A percentile compares a stretch with the other conserved stretches of the same genome.
Conservation (phyloP, 1,140 invertebrate genomes). For the Hylaeus volcanicus region DNA sequence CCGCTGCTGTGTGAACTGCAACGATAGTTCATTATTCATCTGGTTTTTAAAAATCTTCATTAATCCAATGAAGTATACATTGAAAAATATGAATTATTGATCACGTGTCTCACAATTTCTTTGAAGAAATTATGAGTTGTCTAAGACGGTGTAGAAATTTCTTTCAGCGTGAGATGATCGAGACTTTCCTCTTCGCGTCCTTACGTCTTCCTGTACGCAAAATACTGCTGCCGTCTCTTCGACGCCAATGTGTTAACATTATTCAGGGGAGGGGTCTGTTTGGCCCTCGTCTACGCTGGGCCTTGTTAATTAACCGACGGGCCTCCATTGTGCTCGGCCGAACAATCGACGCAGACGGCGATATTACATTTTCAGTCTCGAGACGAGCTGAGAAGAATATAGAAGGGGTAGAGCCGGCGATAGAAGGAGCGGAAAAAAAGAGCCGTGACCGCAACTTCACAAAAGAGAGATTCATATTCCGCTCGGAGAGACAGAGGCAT, state of each 20-base stretch:
- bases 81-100: too few species aligned
- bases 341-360: conserved; percentile 32
- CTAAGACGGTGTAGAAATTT: too few species aligned
- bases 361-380: conserved; percentile 46
- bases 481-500: conserved; percentile 34
- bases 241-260: neutral
- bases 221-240: too few species aligned
- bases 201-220: too few species aligned
- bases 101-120: too few species aligned
- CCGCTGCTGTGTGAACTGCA: too few species aligned
- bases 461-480: conserved; percentile 59
- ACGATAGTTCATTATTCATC: too few species aligned
- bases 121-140: too few species aligned
- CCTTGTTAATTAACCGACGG: conserved; percentile 12
- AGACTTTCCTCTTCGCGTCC: too few species aligned
- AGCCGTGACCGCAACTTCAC: conserved; percentile 13
- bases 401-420: neutral
- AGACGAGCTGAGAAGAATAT: conserved; percentile 12
- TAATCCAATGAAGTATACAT: too few species aligned
- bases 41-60: too few species aligned
- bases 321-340: neutral
- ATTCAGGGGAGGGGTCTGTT: neutral
- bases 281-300: neutral
- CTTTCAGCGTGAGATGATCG: too few species aligned
- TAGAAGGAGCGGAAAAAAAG: neutral